A percentile compares a stretch with the other conserved stretches of the same genome.
Evolutionary conservation across 2,888 invertebrate species (phyloP).

Genomic region (Luffia ferchaultella): DNA sequence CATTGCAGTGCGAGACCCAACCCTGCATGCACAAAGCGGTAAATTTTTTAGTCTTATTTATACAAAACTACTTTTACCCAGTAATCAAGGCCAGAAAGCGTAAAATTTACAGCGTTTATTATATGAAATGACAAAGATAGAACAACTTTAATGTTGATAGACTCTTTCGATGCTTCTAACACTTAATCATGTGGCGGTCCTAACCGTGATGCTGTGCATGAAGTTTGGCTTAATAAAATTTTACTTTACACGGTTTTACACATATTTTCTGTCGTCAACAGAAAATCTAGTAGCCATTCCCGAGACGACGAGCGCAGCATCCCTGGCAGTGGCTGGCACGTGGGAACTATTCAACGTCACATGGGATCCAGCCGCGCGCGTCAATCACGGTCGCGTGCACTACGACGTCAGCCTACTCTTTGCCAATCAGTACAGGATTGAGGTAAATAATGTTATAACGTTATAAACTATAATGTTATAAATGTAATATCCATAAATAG

Average conservation of each 20-base stretch:
- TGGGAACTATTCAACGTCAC: constrained; percentile 85
- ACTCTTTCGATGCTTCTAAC: too few species aligned
- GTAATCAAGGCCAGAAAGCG: too few species aligned
- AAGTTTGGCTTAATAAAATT: constrained; percentile 1
- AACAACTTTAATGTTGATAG: too few species aligned
- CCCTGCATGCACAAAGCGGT: constrained; percentile 69
- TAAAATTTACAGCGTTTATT: too few species aligned
- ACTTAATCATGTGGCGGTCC: too few species aligned
- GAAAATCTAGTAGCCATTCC: constrained; percentile 75
- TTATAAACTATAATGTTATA: too few species aligned
- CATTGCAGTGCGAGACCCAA: constrained; percentile 77
- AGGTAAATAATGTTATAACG: constrained; percentile 51
- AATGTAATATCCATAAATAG: too few species aligned
- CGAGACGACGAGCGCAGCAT: constrained; percentile 69
- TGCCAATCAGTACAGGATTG: constrained; percentile 65
- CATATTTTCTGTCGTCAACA: constrained; percentile 17
- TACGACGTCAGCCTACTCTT: constrained; percentile 79
- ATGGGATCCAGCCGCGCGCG: constrained; percentile 78
- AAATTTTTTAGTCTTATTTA: too few species aligned
- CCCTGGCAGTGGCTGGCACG: constrained; percentile 75
- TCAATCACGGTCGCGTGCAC: constrained; percentile 82
- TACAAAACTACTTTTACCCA: too few species aligned
- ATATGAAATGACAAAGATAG: too few species aligned
- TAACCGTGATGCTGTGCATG: too few species aligned
- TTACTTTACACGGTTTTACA: background rate